These are phyloP conservation scores for Hypanus sabinus DNA, from an alignment of 2,113 vertebrate genomes.

Conservation along the genomic window DNA sequence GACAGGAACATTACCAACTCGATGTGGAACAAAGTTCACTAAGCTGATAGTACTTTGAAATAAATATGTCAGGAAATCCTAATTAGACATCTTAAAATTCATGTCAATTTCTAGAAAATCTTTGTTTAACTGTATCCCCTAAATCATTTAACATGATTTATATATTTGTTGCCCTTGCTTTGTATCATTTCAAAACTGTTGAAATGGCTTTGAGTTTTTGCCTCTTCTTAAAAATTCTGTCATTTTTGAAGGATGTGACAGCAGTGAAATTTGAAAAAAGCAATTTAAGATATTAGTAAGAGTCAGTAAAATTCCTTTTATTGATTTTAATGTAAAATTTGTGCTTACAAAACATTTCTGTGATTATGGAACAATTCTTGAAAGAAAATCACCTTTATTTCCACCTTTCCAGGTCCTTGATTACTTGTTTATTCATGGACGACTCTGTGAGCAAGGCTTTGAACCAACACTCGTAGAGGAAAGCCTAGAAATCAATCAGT, in stretches of 20 bases:
- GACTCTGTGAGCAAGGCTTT: conserved; percentile 91
- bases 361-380: background rate
- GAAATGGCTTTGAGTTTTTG: background rate
- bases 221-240: background rate
- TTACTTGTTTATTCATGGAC: conserved; percentile 82
- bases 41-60: background rate
- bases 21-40: background rate
- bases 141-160: background rate
- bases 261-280: too few relatives aligned
- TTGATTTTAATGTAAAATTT: background rate
- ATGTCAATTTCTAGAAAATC: background rate
- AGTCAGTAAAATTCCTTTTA: background rate
- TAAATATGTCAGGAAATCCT: background rate
- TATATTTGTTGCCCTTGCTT: background rate
- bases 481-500: conserved; percentile 90
- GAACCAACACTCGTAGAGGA: conserved; percentile 86
- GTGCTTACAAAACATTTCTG: background rate
- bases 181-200: background rate
- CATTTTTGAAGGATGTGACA: too few relatives aligned
- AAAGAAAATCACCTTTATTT: background rate
- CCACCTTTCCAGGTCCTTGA: conserved; percentile 70
- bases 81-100: too few relatives aligned
- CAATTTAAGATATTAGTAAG: background rate
- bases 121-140: too few relatives aligned
- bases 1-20: too few relatives aligned